Conservation (phyloP, 2,113 vertebrate genomes). For the Anguilla rostrata region DNA sequence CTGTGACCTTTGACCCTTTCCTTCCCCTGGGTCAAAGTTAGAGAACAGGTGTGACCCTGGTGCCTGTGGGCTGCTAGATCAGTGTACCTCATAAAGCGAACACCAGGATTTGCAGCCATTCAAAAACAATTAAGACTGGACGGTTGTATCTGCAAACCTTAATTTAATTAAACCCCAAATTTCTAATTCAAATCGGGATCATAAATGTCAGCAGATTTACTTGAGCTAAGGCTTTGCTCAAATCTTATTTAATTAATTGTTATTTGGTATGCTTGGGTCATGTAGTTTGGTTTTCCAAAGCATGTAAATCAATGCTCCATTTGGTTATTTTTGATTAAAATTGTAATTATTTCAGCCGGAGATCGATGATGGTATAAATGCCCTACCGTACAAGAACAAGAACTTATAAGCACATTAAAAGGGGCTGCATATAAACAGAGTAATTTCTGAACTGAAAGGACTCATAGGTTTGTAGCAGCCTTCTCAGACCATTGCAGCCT, state of each 20-base stretch:
- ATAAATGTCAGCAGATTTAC: background rate
- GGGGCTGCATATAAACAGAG: background rate
- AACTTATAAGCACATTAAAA: background rate
- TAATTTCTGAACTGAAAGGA: background rate
- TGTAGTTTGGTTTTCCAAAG: background rate
- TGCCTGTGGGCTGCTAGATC: constrained; percentile 32
- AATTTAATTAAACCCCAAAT: background rate
- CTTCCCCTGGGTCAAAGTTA: constrained; percentile 31
- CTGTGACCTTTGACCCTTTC: constrained; percentile 43
- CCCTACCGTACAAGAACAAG: background rate
- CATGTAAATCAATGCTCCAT: background rate
- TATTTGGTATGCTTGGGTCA: background rate
- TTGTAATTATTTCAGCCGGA: background rate
- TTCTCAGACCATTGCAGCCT: background rate
- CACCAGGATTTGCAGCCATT: background rate
- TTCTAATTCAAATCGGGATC: background rate
- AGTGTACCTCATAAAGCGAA: background rate
- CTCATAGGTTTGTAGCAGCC: background rate
- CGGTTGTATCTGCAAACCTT: background rate
- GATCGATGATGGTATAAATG: background rate
- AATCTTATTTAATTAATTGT: background rate
- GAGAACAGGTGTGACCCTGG: constrained; percentile 65
- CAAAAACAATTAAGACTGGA: background rate
- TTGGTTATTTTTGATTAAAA: background rate
- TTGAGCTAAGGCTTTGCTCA: background rate